These are phyloP conservation scores for Leucoma salicis DNA, from an alignment of 2,888 invertebrate genomes.

Conservation along the genomic window DNA sequence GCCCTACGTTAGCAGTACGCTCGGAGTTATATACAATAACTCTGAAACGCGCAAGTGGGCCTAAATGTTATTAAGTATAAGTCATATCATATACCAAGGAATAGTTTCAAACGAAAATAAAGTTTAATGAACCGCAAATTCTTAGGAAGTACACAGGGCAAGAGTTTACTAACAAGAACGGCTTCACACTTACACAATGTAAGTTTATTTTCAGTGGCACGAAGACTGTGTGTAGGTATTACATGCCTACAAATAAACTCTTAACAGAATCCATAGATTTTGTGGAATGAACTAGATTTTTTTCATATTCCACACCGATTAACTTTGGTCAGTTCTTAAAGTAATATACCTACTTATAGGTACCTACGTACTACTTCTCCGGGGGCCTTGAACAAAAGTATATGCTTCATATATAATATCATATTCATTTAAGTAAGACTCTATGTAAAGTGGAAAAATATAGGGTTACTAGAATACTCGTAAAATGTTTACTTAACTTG, in stretches of 20 bases:
- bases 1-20: no score
- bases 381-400: background rate
- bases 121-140: constrained; percentile 52
- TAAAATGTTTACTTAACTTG: no score
- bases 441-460: background rate
- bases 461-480: no score
- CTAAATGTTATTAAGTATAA: no score
- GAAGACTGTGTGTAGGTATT: constrained; percentile 4
- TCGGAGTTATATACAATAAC: no score
- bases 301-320: background rate
- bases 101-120: no score
- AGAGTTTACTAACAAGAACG: constrained; percentile 35
- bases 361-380: background rate
- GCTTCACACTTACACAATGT: constrained; percentile 19
- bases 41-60: no score
- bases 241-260: constrained; percentile 11
- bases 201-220: constrained; percentile 24
- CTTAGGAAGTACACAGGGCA: constrained; percentile 41
- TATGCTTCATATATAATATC: background rate
- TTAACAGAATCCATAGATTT: constrained; percentile 3
- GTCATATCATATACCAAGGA: no score
- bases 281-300: constrained; percentile 2
- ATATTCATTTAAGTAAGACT: background rate
- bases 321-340: constrained; percentile 1
- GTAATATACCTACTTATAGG: background rate